Base-by-base conservation (phyloP, 2,888 invertebrate genomes). In the Tiliacea aurago region DNA sequence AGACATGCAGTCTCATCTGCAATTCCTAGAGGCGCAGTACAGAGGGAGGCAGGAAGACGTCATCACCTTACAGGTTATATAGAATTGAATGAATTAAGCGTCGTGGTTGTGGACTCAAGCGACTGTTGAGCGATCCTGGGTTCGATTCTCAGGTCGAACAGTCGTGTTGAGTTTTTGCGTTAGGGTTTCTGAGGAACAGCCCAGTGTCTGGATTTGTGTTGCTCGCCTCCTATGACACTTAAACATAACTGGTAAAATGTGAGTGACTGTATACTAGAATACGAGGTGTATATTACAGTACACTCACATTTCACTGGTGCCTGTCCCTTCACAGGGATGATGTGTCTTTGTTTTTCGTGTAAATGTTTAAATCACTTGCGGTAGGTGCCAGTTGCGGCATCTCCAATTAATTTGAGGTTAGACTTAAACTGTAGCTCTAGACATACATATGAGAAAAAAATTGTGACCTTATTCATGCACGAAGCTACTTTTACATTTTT, bases 21-120 rank as follows among this genome's bases (percentile, higher is more conserved):
- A 98, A 90, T 98, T 98, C 90, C 94, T 98, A 59, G 98, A 98
- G 90, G 97, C 98, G 28, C 97, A 98, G 95, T 98, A 98, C 92
- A 96, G 98, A 37, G 97, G 97, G 6, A 96, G 98, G 18, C 98
- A 98, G 89, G 98, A 98, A 91, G 98, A 98, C 90, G 97, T 98
- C 11, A 97, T 97, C 78, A 94, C 97, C 73, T 93, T 93, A 20
- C 90, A 93, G 90, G 93, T 93, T 71, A 45, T 15, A 18, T 28
- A 28, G 4, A 20, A 13, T 15, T 72, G 10, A 43, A 53, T 71
- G 1, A 41, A 41, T 20, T 20, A 10, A 49, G 37, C 10, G 4
- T 37, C 15, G 15, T 49, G 37, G 23, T 20, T 23, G 68, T 68
- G 18, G 13, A 20, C 18, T 23, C 3, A 18, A n/a, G 9, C n/a